Conservation (phyloP, 2,888 invertebrate genomes). For the Archips crataeganus region DNA sequence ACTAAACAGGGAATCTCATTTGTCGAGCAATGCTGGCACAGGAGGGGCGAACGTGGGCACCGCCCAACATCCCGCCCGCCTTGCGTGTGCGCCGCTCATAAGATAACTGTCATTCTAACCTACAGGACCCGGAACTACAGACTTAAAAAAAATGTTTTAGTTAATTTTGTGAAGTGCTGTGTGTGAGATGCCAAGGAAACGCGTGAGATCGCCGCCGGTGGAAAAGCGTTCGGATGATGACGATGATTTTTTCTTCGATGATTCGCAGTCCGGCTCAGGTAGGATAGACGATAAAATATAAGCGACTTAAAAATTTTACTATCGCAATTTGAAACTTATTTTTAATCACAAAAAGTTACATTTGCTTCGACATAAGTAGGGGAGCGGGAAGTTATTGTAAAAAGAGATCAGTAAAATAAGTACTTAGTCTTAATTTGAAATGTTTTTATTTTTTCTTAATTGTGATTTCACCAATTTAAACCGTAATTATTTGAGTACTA, state of each 20-base stretch:
- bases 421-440: too few relatives aligned
- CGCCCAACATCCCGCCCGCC: slow-evolving; percentile 81
- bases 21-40: slow-evolving; percentile 62
- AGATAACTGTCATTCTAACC: slow-evolving; percentile 51
- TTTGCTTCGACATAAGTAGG: too few relatives aligned
- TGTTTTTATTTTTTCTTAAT: too few relatives aligned
- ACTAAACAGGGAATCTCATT: slow-evolving; percentile 57
- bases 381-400: too few relatives aligned
- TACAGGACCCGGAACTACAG: slow-evolving; percentile 13
- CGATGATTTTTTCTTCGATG: slow-evolving; percentile 80
- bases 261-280: slow-evolving; percentile 79
- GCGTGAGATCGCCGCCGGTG: slow-evolving; percentile 65
- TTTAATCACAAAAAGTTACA: too few relatives aligned
- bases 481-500: too few relatives aligned
- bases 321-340: too few relatives aligned
- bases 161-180: slow-evolving; percentile 26
- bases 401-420: too few relatives aligned
- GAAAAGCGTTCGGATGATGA: slow-evolving; percentile 75
- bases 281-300: slow-evolving; percentile 3
- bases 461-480: too few relatives aligned
- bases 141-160: slow-evolving; percentile 25
- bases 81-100: slow-evolving; percentile 69
- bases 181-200: slow-evolving; percentile 75
- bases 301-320: too few relatives aligned
- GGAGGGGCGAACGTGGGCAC: slow-evolving; percentile 74